Evolutionary conservation across 2,888 invertebrate species (phyloP).

Genomic region (Limenitis camilla): DNA sequence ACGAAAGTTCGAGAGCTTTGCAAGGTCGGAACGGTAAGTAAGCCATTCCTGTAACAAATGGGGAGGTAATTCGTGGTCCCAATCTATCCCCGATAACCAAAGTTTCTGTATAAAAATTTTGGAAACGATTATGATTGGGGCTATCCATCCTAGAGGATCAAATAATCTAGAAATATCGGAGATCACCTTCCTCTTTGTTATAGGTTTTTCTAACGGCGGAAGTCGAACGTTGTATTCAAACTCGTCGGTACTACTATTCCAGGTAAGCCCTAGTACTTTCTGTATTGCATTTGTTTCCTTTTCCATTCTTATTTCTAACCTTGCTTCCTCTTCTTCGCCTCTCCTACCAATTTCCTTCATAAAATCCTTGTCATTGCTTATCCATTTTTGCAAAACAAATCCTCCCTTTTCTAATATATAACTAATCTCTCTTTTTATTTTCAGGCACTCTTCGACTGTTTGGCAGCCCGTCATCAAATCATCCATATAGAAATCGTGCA

Average conservation of each 20-base stretch:
- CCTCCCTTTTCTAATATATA: slow-evolving; percentile 28
- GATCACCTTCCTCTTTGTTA: slow-evolving; percentile 1
- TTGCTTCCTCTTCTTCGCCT: background rate
- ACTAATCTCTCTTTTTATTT: slow-evolving; percentile 23
- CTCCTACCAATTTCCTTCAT: background rate
- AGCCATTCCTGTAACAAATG: slow-evolving; percentile 1
- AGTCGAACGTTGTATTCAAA: slow-evolving; percentile 6
- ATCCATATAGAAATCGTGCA: slow-evolving; percentile 23
- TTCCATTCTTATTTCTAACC: background rate
- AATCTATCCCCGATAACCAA: background rate
- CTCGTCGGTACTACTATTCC: slow-evolving; percentile 4
- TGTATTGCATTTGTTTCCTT: slow-evolving; percentile 2
- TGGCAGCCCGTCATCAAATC: slow-evolving; percentile 26
- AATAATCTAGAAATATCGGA: slow-evolving; percentile 1
- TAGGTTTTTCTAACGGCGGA: slow-evolving; percentile 4
- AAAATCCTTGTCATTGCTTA: slow-evolving; percentile 14
- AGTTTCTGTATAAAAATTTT: slow-evolving; percentile 1
- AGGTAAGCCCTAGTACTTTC: slow-evolving; percentile 8
- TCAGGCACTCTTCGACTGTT: slow-evolving; percentile 19
- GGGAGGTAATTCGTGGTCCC: background rate
- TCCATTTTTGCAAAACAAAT: slow-evolving; percentile 30
- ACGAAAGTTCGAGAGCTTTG: background rate
- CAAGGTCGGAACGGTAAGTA: background rate
- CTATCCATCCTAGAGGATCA: slow-evolving; percentile 1
- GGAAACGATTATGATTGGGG: background rate